Evolutionary conservation across 1,140 invertebrate species (phyloP).

Genomic region (Hycleus cichorii): DNA sequence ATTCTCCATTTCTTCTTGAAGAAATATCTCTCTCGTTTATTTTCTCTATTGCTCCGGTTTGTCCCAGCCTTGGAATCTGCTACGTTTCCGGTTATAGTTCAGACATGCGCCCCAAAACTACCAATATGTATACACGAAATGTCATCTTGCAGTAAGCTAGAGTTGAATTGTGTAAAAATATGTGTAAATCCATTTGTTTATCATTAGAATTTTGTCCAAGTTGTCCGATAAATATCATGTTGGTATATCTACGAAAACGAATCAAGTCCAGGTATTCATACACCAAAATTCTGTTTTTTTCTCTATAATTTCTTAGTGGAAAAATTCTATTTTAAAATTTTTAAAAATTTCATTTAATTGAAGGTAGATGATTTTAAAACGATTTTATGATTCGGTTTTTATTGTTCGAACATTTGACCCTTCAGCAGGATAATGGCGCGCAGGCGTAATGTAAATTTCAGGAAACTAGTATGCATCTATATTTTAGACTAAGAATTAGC

Average conservation of each 20-base stretch:
- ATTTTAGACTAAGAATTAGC: not conserved
- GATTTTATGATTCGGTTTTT: too few relatives aligned
- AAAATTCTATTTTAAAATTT: too few relatives aligned
- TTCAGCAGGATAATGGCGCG: constrained; percentile 13
- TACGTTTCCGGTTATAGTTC: constrained; percentile 17
- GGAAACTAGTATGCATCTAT: constrained; percentile 29
- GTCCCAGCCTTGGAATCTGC: constrained; percentile 19
- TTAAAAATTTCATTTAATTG: too few relatives aligned
- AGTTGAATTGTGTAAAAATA: constrained; percentile 21
- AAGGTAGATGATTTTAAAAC: too few relatives aligned
- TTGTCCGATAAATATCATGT: not conserved
- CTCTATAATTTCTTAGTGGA: too few relatives aligned
- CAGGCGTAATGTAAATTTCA: constrained; percentile 26
- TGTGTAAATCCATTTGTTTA: constrained; percentile 17
- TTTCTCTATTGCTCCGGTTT: constrained; percentile 2
- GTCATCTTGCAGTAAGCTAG: constrained; percentile 28
- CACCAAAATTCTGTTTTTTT: too few relatives aligned
- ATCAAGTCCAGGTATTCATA: too few relatives aligned
- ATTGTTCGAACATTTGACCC: too few relatives aligned
- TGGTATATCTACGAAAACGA: too few relatives aligned
- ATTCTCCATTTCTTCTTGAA: too few relatives aligned
- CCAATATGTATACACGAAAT: constrained; percentile 1
- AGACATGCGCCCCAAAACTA: constrained; percentile 11
- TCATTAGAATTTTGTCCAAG: not conserved
- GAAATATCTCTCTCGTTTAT: too few relatives aligned